Evolutionary conservation across 2,888 invertebrate genomes (phyloP).

Genomic region (Micropterix aruncella): DNA sequence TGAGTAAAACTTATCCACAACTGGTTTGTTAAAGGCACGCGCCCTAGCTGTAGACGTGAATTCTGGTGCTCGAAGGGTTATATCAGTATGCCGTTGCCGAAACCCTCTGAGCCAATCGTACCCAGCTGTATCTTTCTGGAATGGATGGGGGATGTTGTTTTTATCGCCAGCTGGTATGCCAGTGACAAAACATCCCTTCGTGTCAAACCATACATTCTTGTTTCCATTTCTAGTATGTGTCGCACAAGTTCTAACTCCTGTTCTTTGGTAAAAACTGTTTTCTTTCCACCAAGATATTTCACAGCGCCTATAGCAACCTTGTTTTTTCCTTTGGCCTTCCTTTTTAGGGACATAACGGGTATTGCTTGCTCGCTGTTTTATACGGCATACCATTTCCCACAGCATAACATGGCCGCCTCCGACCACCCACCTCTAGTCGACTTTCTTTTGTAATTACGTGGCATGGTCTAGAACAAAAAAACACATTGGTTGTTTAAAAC

Average conservation of each 20-base stretch:
- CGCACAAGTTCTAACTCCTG: neutral
- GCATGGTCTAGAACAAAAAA: neutral
- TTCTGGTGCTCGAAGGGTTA: neutral
- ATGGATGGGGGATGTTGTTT: neutral
- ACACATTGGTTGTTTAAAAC: neutral
- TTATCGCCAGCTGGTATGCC: neutral
- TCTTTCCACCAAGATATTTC: neutral
- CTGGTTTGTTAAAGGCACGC: conserved; percentile 11
- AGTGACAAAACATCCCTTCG: neutral
- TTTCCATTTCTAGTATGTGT: neutral
- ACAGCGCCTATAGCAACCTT: neutral
- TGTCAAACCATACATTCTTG: neutral
- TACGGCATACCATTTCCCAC: neutral
- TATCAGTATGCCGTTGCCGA: neutral
- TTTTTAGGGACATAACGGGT: neutral
- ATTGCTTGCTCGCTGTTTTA: neutral
- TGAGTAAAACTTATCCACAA: conserved; percentile 6
- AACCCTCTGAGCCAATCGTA: neutral
- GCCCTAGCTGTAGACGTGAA: conserved; percentile 11
- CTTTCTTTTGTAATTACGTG: neutral
- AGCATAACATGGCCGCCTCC: neutral
- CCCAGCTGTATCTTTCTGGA: neutral
- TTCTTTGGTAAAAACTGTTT: neutral
- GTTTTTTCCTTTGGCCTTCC: neutral
- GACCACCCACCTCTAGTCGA: neutral